Evolutionary conservation across 2,888 invertebrate species (phyloP).

Genomic region (Hofmannophila pseudospretella): DNA sequence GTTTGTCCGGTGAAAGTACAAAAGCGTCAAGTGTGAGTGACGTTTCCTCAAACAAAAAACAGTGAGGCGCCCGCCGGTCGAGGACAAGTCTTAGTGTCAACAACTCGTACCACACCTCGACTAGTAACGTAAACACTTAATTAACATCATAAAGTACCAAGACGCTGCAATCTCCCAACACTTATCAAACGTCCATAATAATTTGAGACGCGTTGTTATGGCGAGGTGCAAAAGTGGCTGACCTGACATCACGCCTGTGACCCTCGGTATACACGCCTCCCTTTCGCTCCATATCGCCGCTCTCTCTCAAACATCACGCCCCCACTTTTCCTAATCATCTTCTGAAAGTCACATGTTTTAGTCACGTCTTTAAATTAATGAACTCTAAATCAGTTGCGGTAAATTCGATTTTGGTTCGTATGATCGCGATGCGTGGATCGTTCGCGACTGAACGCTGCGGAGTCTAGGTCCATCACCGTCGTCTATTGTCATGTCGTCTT

Average conservation of each 20-base stretch:
- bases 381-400: constrained; percentile 64
- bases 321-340: constrained; percentile 73
- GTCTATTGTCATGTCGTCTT: constrained; percentile 75
- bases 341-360: constrained; percentile 72
- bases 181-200: constrained; percentile 78
- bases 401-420: constrained; percentile 64
- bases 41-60: constrained; percentile 42
- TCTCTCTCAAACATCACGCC: constrained; percentile 72
- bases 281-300: constrained; percentile 39
- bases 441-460: constrained; percentile 32
- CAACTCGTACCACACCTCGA: constrained; percentile 31
- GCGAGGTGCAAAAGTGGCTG: constrained; percentile 79
- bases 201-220: constrained; percentile 79
- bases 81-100: constrained; percentile 44
- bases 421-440: constrained; percentile 22
- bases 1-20: constrained; percentile 40
- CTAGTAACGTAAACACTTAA: constrained; percentile 66
- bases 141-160: constrained; percentile 74
- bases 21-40: constrained; percentile 38
- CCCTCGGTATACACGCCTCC: constrained; percentile 56
- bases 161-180: constrained; percentile 71
- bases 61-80: constrained; percentile 20
- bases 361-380: constrained; percentile 65
- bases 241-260: constrained; percentile 79
- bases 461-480: constrained; percentile 66